Evolutionary conservation across 2,113 vertebrate species (phyloP), one percentile per base, ranked within the genome.

Genomic region (Gnathonemus echidnorhynchus): DNA sequence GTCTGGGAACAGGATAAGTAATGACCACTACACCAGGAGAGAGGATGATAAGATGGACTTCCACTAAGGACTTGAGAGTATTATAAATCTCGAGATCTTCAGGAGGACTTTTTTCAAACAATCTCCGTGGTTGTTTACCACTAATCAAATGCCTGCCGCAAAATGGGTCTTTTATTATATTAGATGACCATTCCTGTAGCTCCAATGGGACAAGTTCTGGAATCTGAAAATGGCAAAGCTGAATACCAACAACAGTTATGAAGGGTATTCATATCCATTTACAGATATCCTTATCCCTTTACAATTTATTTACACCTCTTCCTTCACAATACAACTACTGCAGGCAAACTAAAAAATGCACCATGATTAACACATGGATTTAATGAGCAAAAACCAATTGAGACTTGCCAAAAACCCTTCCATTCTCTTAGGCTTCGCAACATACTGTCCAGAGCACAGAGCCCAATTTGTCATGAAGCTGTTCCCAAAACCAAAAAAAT

Each of bases 21-120:
- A 53, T 87, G 86, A 8, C 50, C 50, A 19, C 50, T 53, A 19
- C 27, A 87, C 27, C 27, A 39, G n/a, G 9, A 87, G 35, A 53
- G 3, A 27, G 31, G 42, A 27, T 62, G 24, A 84, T 84, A 42
- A 85, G 19, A 46, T 2, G 17, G 83, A 48, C 15, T 35, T 31
- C 27, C n/a, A 53, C n/a, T 17, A 87, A 53, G 48, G 50, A 15
- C 27, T 56, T 35, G 31, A 48, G 9, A 53, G 50, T 56, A 31
- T n/a, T 87, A 87, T n/a, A 87, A 52, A 87, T 87, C 86, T 87
- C 1, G 5, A 87, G 10, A 9, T 87, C 86, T 87, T 85, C 42
- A 48, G 45, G 6, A 48, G 8, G 19, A n/a, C 24, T 48, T 42
- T 85, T 80, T 85, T 48, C 39, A 85, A 48, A 48, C 39, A 21